These are phyloP conservation scores for Hipposideros armiger DNA, from an alignment of 2,113 vertebrate genomes.

Conservation along the genomic window DNA sequence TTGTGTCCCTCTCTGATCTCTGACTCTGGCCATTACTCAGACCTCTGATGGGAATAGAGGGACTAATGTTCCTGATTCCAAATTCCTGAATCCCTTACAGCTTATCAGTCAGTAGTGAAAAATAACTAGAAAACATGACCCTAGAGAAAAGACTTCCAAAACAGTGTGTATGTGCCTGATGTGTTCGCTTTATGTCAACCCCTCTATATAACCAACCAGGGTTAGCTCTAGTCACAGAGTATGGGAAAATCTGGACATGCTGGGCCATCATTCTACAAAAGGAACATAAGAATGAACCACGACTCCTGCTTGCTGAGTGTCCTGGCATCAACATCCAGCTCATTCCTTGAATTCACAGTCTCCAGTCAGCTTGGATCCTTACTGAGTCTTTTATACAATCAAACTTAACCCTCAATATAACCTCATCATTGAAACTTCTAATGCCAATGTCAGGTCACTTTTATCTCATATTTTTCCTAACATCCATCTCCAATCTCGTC, in stretches of 20 bases:
- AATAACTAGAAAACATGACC: not conserved
- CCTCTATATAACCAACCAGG: not conserved
- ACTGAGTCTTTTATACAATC: not conserved
- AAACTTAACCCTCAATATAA: not conserved
- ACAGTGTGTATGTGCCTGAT: not conserved
- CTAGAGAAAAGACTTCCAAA: not conserved
- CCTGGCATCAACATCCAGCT: not conserved
- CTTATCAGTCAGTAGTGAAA: not conserved
- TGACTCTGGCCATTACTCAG: not conserved
- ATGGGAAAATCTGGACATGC: not conserved
- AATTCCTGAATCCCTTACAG: not conserved
- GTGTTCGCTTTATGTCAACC: not conserved
- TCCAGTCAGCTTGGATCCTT: not conserved
- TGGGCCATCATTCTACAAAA: not conserved
- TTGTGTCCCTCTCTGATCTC: not conserved
- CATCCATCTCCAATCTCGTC: not conserved
- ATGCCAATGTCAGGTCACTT: not conserved
- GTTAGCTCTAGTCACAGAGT: not conserved
- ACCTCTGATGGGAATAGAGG: not conserved
- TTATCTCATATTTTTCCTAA: not conserved
- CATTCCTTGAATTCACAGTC: not conserved
- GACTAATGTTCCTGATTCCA: not conserved
- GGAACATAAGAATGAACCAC: not conserved
- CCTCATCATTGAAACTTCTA: not conserved
- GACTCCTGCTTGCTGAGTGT: too few relatives aligned